These are phyloP conservation scores for Isurus oxyrinchus DNA, from an alignment of 2,113 vertebrate species.

Conservation along the genomic window DNA sequence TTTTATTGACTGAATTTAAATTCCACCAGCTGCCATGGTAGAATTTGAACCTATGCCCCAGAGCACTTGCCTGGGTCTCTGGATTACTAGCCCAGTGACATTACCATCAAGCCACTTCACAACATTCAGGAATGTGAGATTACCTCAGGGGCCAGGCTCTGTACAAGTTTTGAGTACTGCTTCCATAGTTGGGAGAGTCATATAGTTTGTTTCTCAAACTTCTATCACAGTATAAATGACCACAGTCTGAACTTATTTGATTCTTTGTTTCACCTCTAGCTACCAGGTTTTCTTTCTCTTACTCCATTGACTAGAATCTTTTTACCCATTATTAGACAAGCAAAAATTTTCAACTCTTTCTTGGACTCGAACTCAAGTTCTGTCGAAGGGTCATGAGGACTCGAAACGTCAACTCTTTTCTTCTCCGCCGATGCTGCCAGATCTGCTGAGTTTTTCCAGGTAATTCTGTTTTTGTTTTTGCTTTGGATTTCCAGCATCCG, in stretches of 20 bases:
- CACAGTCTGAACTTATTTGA: background rate
- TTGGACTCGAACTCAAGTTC: no score
- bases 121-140: background rate
- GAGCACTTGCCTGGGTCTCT: no score
- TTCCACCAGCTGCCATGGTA: no score
- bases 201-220: background rate
- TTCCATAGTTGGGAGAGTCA: background rate
- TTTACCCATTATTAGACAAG: background rate
- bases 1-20: no score
- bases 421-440: no score
- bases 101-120: background rate
- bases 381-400: no score
- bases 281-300: background rate
- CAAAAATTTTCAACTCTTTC: background rate
- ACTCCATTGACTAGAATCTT: background rate
- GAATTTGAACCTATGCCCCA: no score
- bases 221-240: background rate
- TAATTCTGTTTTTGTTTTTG: no score
- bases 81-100: no score
- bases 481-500: no score
- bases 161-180: background rate
- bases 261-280: background rate
- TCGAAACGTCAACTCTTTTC: no score
- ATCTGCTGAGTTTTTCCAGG: no score
- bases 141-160: background rate